Evolutionary conservation across 2,113 vertebrate genomes (phyloP), one percentile per base, ranked within the genome.

Genomic region (Pangasianodon hypophthalmus): DNA sequence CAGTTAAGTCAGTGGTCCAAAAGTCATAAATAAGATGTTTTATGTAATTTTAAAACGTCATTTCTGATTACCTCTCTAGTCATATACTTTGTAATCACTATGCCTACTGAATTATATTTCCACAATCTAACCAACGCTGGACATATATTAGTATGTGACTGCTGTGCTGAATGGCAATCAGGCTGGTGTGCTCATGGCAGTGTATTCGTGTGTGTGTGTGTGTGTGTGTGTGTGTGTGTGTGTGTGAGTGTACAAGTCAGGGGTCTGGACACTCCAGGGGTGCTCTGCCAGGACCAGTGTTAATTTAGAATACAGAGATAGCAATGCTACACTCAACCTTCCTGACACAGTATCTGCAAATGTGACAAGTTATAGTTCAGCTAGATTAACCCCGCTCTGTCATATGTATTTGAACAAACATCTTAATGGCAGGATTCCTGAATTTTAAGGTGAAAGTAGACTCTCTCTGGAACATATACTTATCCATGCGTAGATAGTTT

Each of bases 191-290:
- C 48, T 50, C 73, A 64, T 21, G 13, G 46, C 16, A 79, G 19
- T 48, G 58, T 71, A 32, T 32, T 37, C 37, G 62, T 69, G 64
- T 69, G 67, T 2, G 7, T 44, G 37, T 41, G 7, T 52, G 58
- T 69, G n/a, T 56, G 46, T 50, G 54, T 75, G 58, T 64, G 58
- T 85, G 58, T 62, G 58, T 26, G 37, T 75, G 71, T 73, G 69
- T 41, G 44, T 26, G 75, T 26, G 62, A 82, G 50, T 62, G 67
- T 29, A 14, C 41, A 67, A 37, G 83, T 83, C 86, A 88, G 56
- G 60, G 86, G 88, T 88, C 69, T 62, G 44, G 87, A 67, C 32
- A 82, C 90, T 88, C 77, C 64, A 16, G 82, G 88, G 84, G 84
- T 67, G 81, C 58, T 67, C 75, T 80, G 56, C 44, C 24, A 75